Percentiles rank a stretch among this genome's conserved stretches.
phyloP scores from a whole-genome alignment of 2,797 vertebrate genomes.

The Diceros bicornis region DNA sequence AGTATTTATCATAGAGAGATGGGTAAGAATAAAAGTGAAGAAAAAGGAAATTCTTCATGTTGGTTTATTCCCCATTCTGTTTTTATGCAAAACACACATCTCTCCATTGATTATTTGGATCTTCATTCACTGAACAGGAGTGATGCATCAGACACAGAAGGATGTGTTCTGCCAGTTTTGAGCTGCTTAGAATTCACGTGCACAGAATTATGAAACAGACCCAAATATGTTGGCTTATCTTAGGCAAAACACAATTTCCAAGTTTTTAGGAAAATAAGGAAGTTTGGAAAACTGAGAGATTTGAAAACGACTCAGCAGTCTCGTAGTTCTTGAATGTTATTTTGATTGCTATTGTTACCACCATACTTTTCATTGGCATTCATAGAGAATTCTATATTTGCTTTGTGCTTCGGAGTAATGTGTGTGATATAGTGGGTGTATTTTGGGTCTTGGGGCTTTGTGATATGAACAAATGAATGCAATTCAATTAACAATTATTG shows the following conservation, averaged over 20 bases:
- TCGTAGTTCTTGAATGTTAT: conserved; percentile 24
- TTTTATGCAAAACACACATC: conserved; percentile 38
- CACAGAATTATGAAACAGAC: conserved; percentile 70
- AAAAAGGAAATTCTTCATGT: not conserved
- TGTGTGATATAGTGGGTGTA: not conserved
- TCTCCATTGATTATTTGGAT: conserved; percentile 50
- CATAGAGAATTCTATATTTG: conserved; percentile 4
- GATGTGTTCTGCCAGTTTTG: conserved; percentile 36
- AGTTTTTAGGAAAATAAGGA: conserved; percentile 71
- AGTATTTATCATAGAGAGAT: not conserved
- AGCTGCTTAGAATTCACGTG: conserved; percentile 74
- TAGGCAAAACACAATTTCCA: conserved; percentile 72
- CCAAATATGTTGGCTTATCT: conserved; percentile 68
- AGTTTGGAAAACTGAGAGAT: conserved; percentile 56
- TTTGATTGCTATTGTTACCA: conserved; percentile 51
- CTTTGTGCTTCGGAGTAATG: not conserved
- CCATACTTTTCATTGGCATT: not conserved
- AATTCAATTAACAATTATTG: not conserved
- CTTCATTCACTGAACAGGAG: conserved; percentile 42
- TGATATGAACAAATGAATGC: conserved; percentile 54
- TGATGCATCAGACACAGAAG: conserved; percentile 32
- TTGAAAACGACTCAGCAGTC: conserved; percentile 28
- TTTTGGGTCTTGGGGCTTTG: not conserved
- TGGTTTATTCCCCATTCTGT: not conserved
- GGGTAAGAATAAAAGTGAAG: not conserved